Base-by-base conservation (phyloP, 2,888 invertebrate species). In the Pollenia labialis region DNA sequence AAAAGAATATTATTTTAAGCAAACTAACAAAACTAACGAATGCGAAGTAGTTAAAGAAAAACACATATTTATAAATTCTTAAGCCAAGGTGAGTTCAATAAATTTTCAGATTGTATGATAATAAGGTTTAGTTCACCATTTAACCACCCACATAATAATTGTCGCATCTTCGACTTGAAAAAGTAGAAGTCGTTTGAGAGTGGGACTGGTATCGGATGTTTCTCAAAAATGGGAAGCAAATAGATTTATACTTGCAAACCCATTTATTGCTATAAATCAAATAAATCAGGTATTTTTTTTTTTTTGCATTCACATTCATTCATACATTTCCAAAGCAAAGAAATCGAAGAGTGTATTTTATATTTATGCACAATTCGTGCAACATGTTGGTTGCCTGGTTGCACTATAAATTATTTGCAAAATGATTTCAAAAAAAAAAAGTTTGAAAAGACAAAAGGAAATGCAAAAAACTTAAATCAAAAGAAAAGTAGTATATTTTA, bases 121-220 rank as follows among this genome's bases (percentile, higher is more conserved):
- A 71, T 80, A 56, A 54, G 76, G 68, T 56, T 84, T 69, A 84
- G 87, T 84, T 52, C 77, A 84, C 83, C 81, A 87, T 87, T 87
- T 81, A 87, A 77, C 83, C 87, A 81, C 83, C 87, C 87, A 87
- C 87, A 83, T 83, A 80, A 86, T 87, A 81, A 87, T 87, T 87
- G 87, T 84, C 87, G 62, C 87, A 52, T 77, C 32, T 44, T 54
- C 18, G 10, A 46, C 32, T 32, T 48, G 8, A 3, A 6, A n/a
- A 6, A 16, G 14, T 32, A 23, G 8, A 62, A 54, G 68, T 14
- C 14, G 23, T 44, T 12, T 12, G 32, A 18, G 32, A 23, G 14
- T 58, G 8, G 4, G 14, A 44, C 18, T 48, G 16, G 18, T 60
- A 44, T 50, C n/a, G 18, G 23, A 10, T 64, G 42, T 68, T 64